Base-by-base conservation (phyloP, 2,113 vertebrate species). In the Barbus barbus region DNA sequence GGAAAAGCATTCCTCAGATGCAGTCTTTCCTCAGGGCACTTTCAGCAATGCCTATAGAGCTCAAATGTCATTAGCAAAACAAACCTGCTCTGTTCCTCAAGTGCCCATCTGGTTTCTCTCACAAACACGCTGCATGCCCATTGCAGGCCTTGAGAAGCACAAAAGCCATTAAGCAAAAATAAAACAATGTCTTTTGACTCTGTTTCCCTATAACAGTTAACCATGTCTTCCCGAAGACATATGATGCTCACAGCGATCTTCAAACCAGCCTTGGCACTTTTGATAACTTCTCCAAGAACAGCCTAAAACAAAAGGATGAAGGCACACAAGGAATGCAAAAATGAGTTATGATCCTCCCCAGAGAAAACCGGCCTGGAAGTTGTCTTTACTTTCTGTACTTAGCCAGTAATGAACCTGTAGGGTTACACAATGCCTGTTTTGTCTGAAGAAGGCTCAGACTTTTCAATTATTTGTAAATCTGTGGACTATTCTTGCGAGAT, bases 21-120 rank as follows among this genome's bases (percentile, higher is more conserved):
- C 38, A 46, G 46, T 36, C 53, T 60, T 26, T 60, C 48, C 74
- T 36, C 18, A 4, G 51, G 48, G 74, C 11, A 3, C 12, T 33
- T 77, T 44, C 36, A 61, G 77, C 5, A 61, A n/a, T 14, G 51
- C 51, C 67, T 38, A 38, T 11, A n/a, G 33, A 78, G 51, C n/a
- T 80, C 78, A 81, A 33, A 5, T 48, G 38, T 31, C 41, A 65
- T 81, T 81, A 67, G 41, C 61, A 48, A 81, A 81, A 67, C 41
- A 81, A 81, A 81, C n/a, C 77, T 26, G n/a, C 77, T 38, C 53
- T 33, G 20, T 26, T 56, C 77, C 24, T 41, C n/a, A 58, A 77
- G 20, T 61, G 56, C 13, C 75, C 9, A 13, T 38, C 75, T 78
- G 28, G 28, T 24, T 33, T 58, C 74, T 33, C 74, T 53, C 28